Percentiles rank a stretch among this genome's conserved stretches.
phyloP scores from a whole-genome alignment of 2,797 vertebrate genomes.

The Gorsachius magnificus region DNA sequence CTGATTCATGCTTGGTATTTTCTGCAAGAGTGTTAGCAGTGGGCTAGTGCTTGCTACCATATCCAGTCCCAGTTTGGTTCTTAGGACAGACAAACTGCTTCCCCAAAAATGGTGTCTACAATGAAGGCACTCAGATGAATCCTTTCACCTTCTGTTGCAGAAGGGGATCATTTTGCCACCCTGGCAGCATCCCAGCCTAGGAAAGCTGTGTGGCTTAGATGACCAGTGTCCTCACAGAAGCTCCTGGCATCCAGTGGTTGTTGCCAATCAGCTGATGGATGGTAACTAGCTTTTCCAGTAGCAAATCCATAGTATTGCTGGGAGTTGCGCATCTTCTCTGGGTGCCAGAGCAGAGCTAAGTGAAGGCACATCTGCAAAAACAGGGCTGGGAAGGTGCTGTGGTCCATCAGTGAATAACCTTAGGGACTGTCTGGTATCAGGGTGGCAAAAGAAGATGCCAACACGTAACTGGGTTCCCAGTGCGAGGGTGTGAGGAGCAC shows the following conservation, averaged over 20 bases:
- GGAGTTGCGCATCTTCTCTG: neutral
- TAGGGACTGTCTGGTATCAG: neutral
- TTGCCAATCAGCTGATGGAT: neutral
- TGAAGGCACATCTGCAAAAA: neutral
- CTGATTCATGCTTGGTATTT: neutral
- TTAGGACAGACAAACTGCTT: neutral
- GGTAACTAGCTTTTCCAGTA: neutral
- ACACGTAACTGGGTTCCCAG: fast-evolving
- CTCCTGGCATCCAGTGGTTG: neutral
- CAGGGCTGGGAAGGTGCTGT: neutral
- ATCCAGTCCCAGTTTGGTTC: neutral
- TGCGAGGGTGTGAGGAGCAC: neutral
- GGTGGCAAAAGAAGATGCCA: neutral
- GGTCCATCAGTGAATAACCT: neutral
- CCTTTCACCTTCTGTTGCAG: neutral
- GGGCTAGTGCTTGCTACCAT: neutral
- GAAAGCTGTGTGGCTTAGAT: neutral
- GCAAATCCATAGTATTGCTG: neutral
- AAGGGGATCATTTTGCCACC: neutral
- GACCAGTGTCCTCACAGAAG: neutral
- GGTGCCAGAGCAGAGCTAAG: neutral
- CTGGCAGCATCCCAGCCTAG: neutral
- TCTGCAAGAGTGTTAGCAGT: neutral
- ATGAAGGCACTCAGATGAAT: neutral
- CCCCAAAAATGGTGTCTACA: neutral